Evolutionary conservation across 2,888 invertebrate species (phyloP).

Genomic region (Helleia helle): DNA sequence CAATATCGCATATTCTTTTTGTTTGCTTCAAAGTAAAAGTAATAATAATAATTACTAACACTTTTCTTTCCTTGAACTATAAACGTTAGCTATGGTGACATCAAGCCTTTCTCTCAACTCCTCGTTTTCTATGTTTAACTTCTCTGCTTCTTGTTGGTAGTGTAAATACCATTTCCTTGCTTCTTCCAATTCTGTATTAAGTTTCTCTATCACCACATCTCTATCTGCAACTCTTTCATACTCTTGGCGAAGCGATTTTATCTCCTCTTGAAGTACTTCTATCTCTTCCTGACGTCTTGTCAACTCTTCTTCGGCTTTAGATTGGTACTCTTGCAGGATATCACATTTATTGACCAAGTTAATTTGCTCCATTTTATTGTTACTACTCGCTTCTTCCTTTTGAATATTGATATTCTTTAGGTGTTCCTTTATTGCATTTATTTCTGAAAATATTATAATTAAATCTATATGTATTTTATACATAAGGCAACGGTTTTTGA

Average conservation of each 20-base stretch:
- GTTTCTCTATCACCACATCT: slow-evolving; percentile 28
- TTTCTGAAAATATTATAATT: slow-evolving; percentile 33
- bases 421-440: slow-evolving; percentile 32
- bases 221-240: slow-evolving; percentile 25
- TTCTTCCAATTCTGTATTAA: slow-evolving; percentile 36
- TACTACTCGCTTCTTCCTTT: slow-evolving; percentile 28
- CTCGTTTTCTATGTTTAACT: slow-evolving; percentile 23
- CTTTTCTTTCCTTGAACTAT: slow-evolving; percentile 33
- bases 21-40: too few relatives aligned
- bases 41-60: too few relatives aligned
- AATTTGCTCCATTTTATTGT: slow-evolving; percentile 31
- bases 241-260: slow-evolving; percentile 11
- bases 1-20: neutral
- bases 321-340: slow-evolving; percentile 37
- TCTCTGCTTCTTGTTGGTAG: slow-evolving; percentile 27
- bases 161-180: slow-evolving; percentile 31
- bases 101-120: slow-evolving; percentile 29
- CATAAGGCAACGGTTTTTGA: too few relatives aligned
- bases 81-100: too few relatives aligned
- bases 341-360: slow-evolving; percentile 34
- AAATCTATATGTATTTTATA: neutral
- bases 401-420: slow-evolving; percentile 31
- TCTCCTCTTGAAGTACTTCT: slow-evolving; percentile 17
- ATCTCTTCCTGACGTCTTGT: slow-evolving; percentile 37
- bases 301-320: slow-evolving; percentile 37